Conservation (phyloP, 2,797 vertebrate species). For the Sandelia bainsii region DNA sequence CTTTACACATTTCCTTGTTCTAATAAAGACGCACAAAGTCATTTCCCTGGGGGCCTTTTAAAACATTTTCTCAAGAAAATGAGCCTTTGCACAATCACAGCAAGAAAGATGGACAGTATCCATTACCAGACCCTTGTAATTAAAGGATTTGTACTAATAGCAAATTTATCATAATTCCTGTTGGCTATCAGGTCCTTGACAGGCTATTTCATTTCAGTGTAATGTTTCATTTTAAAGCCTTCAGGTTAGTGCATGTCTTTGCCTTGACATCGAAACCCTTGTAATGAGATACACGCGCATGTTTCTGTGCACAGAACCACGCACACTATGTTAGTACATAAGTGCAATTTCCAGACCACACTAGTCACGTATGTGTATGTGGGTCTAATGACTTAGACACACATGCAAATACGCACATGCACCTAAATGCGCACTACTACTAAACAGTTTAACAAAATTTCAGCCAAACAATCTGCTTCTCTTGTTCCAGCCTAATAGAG, state of each 20-base stretch:
- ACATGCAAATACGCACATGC: slow-evolving; percentile 5
- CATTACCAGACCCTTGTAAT: slow-evolving; percentile 81
- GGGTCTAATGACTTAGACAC: not conserved
- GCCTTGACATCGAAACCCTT: slow-evolving; percentile 65
- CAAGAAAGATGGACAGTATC: slow-evolving; percentile 81
- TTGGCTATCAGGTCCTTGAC: slow-evolving; percentile 72
- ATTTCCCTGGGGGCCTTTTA: slow-evolving; percentile 49
- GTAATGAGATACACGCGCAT: slow-evolving; percentile 46
- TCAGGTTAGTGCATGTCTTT: slow-evolving; percentile 68
- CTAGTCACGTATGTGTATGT: too few relatives aligned
- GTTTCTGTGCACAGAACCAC: not conserved
- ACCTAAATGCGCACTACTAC: not conserved
- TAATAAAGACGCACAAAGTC: slow-evolving; percentile 59
- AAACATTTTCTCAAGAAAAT: slow-evolving; percentile 76
- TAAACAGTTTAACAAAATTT: slow-evolving; percentile 18
- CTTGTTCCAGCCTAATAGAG: slow-evolving; percentile 28
- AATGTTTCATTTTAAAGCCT: slow-evolving; percentile 74
- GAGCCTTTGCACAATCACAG: slow-evolving; percentile 71
- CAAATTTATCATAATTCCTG: slow-evolving; percentile 83
- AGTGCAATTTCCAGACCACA: not conserved
- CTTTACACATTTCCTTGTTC: slow-evolving; percentile 45
- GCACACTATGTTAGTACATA: not conserved
- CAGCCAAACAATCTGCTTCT: slow-evolving; percentile 29
- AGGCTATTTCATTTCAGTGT: slow-evolving; percentile 75
- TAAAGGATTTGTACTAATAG: slow-evolving; percentile 82